A percentile compares a stretch with the other conserved stretches of the same genome.
phyloP scores from a whole-genome alignment of 2,797 vertebrate species.

The Coendou prehensilis region DNA sequence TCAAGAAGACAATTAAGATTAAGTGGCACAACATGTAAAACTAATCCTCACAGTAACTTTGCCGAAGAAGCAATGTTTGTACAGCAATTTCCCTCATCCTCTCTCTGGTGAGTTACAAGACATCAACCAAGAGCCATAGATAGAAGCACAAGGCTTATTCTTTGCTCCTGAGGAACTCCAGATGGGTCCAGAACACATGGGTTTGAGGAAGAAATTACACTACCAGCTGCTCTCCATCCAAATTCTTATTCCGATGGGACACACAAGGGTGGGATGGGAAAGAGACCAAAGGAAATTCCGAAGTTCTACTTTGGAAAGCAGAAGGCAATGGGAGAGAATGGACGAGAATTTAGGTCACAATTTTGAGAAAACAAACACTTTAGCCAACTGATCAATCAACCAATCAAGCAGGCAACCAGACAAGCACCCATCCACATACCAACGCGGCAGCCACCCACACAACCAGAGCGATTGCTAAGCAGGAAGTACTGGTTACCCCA shows the following conservation, averaged over 20 bases:
- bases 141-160: not conserved
- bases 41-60: not conserved
- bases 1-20: not conserved
- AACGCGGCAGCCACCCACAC: not conserved
- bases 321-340: not conserved
- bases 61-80: not conserved
- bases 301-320: not conserved
- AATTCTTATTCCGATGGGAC: not conserved
- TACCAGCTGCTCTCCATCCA: not conserved
- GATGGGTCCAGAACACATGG: not conserved
- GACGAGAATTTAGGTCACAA: not conserved
- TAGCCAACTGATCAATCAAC: not conserved
- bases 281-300: fast-evolving
- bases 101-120: not conserved
- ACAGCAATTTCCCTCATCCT: not conserved
- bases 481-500: too few species aligned
- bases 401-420: not conserved
- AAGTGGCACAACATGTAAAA: not conserved
- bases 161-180: not conserved
- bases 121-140: not conserved
- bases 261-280: not conserved
- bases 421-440: not conserved
- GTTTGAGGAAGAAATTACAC: not conserved
- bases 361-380: not conserved
- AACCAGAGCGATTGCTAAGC: not conserved